Evolutionary conservation across 2,113 vertebrate genomes (phyloP).

Genomic region (Dicrurus megarhynchus): DNA sequence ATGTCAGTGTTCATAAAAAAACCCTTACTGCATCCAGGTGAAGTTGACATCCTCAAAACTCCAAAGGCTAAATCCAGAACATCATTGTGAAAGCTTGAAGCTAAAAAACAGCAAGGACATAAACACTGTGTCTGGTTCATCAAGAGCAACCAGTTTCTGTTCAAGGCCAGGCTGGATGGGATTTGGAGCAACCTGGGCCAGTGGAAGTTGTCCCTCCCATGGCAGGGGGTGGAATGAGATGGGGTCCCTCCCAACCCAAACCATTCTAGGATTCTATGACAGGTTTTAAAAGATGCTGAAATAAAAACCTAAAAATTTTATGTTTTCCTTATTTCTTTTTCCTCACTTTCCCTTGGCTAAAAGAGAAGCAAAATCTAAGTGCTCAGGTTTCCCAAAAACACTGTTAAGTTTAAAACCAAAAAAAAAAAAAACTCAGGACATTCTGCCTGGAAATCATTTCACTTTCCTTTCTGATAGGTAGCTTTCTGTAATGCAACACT

Average conservation of each 20-base stretch:
- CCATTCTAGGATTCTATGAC: neutral
- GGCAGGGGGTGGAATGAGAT: neutral
- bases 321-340: rapidly evolving
- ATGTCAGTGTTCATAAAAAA: neutral
- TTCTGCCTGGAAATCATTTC: neutral
- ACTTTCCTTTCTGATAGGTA: neutral
- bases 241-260: neutral
- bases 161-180: neutral
- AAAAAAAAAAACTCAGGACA: neutral
- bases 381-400: neutral
- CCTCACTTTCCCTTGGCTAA: neutral
- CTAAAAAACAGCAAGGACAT: neutral
- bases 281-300: neutral
- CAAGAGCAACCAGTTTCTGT: neutral
- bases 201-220: neutral
- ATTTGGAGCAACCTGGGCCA: neutral
- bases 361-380: neutral
- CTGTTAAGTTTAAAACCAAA: neutral
- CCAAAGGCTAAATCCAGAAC: neutral
- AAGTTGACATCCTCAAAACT: neutral
- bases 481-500: neutral
- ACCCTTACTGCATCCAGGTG: neutral
- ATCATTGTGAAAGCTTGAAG: neutral
- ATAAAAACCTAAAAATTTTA: neutral
- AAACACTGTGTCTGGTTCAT: neutral